Evolutionary conservation across 2,113 vertebrate genomes (phyloP).

Genomic region (Aphelocoma coerulescens): DNA sequence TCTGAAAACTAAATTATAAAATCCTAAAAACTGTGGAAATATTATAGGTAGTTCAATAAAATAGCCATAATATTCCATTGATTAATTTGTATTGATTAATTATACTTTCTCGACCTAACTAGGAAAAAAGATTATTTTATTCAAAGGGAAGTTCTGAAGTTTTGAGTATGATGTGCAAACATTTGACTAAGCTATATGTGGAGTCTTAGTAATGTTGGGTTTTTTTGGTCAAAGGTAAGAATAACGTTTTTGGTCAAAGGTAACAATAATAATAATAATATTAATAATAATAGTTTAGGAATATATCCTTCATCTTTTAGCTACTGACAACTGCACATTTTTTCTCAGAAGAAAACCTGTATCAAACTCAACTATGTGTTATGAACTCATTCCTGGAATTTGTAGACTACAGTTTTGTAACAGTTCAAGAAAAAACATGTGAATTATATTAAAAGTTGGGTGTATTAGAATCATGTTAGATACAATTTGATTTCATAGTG

Average conservation of each 20-base stretch:
- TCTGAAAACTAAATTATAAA: slow-evolving; percentile 14
- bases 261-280: neutral
- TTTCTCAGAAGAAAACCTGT: neutral
- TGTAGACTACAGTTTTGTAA: neutral
- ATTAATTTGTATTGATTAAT: neutral
- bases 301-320: neutral
- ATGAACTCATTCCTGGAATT: neutral
- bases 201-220: neutral
- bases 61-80: neutral
- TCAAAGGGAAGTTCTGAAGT: neutral
- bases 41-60: neutral
- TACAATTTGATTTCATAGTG: neutral
- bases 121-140: neutral
- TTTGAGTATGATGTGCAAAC: neutral
- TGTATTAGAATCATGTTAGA: neutral
- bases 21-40: neutral
- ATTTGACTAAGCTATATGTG: neutral
- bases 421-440: neutral
- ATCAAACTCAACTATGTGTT: neutral
- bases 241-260: neutral
- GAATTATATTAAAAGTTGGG: neutral
- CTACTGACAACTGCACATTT: neutral
- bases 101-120: neutral
- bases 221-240: neutral
- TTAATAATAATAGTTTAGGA: neutral